phyloP scores from a whole-genome alignment of 2,113 vertebrate genomes.

The Miniopterus natalensis region DNA sequence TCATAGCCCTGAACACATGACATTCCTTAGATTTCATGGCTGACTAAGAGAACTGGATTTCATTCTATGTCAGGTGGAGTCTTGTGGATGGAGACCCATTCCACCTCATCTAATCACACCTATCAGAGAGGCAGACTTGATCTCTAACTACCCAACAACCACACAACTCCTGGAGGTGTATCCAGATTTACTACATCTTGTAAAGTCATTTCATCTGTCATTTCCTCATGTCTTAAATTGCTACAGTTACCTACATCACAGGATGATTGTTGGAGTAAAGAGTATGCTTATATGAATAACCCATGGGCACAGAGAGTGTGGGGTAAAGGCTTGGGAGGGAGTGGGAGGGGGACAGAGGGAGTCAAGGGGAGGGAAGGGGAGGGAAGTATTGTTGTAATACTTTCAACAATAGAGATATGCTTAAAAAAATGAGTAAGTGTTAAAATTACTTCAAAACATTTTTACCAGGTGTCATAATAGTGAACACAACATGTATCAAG shows the following conservation, averaged over 20 bases:
- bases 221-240: slow-evolving; percentile 44
- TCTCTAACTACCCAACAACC: background rate
- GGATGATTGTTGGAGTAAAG: background rate
- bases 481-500: background rate
- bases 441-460: background rate
- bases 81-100: background rate
- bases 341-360: too few species aligned
- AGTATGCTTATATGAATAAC: background rate
- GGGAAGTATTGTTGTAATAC: too few species aligned
- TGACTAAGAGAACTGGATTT: slow-evolving; percentile 24
- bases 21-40: background rate
- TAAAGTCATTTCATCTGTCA: background rate
- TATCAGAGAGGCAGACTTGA: background rate
- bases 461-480: background rate
- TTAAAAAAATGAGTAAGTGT: background rate
- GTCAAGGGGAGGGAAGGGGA: too few species aligned
- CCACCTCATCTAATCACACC: background rate
- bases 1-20: background rate
- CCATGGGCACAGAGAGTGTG: too few species aligned
- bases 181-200: background rate
- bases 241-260: background rate
- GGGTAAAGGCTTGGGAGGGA: too few species aligned
- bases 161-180: background rate
- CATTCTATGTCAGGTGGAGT: background rate
- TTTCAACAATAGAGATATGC: too few species aligned